These are phyloP conservation scores for Mionectes olivaceus DNA, from an alignment of 2,797 vertebrate genomes.

Conservation along the genomic window DNA sequence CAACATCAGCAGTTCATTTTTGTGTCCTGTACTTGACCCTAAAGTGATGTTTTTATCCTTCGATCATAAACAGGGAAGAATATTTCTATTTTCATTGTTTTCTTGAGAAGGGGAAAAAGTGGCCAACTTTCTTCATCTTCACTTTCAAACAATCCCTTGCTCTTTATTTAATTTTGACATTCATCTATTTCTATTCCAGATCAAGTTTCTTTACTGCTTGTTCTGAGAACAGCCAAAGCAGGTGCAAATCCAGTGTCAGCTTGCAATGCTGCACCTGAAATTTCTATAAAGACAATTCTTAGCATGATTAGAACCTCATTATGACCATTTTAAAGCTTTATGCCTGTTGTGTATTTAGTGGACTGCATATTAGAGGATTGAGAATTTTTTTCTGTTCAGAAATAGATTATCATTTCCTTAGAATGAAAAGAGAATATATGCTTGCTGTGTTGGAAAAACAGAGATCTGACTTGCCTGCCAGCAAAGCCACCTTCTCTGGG, in stretches of 20 bases:
- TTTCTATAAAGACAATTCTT: background rate
- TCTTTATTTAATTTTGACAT: conserved; percentile 2
- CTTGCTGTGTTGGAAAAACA: background rate
- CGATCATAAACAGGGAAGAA: background rate
- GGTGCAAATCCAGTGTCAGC: background rate
- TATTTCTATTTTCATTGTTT: background rate
- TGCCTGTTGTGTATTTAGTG: background rate
- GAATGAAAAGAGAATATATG: background rate
- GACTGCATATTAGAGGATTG: background rate
- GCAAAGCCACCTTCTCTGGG: background rate
- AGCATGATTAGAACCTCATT: background rate
- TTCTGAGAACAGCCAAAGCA: background rate
- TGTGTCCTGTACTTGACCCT: background rate
- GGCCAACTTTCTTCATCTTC: background rate
- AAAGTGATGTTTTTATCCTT: background rate
- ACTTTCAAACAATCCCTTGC: background rate
- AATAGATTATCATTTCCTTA: background rate
- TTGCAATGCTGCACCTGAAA: background rate
- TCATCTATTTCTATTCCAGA: background rate
- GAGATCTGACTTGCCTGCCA: background rate
- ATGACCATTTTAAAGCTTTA: background rate
- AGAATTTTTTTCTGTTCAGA: background rate
- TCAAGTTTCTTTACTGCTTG: background rate
- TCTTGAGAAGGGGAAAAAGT: background rate
- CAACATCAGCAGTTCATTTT: background rate